A percentile compares a stretch with the other conserved stretches of the same genome.
phyloP scores from a whole-genome alignment of 2,797 vertebrate species.

The Danio tinwini region DNA sequence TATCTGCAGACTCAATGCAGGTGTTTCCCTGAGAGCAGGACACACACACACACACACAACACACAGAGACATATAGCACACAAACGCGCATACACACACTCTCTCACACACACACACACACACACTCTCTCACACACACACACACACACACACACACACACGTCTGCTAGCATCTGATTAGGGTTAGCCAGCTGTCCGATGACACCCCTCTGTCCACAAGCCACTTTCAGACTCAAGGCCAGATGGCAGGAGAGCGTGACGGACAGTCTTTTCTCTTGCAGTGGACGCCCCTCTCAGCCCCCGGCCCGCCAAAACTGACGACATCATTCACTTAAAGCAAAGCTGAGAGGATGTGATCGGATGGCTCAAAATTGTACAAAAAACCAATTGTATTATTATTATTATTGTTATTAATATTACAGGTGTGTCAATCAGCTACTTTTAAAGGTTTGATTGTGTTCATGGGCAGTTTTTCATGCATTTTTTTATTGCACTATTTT shows the following conservation, averaged over 20 bases:
- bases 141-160: slow-evolving; percentile 36
- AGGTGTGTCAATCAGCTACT: too few species aligned
- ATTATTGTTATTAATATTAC: too few species aligned
- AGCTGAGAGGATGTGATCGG: slow-evolving; percentile 28
- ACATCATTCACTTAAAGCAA: slow-evolving; percentile 33
- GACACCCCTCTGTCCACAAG: slow-evolving; percentile 56
- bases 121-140: slow-evolving; percentile 21
- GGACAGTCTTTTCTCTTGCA: slow-evolving; percentile 52
- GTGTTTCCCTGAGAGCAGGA: slow-evolving; percentile 80
- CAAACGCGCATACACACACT: slow-evolving; percentile 21
- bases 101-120: slow-evolving; percentile 30
- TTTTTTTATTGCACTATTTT: too few species aligned
- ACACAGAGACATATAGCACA: slow-evolving; percentile 1
- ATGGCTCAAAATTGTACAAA: not conserved
- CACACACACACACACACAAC: slow-evolving; percentile 29
- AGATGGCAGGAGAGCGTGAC: slow-evolving; percentile 64
- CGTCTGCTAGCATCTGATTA: slow-evolving; percentile 63
- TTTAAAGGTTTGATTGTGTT: too few species aligned
- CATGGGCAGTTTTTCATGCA: too few species aligned
- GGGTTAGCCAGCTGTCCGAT: slow-evolving; percentile 65
- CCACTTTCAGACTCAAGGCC: slow-evolving; percentile 58
- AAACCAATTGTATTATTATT: too few species aligned
- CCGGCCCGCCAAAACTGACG: slow-evolving; percentile 25
- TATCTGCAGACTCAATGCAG: slow-evolving; percentile 80
- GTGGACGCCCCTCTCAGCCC: slow-evolving; percentile 14